phyloP scores from a whole-genome alignment of 2,888 invertebrate species.

The Metopia argyrocephala region DNA sequence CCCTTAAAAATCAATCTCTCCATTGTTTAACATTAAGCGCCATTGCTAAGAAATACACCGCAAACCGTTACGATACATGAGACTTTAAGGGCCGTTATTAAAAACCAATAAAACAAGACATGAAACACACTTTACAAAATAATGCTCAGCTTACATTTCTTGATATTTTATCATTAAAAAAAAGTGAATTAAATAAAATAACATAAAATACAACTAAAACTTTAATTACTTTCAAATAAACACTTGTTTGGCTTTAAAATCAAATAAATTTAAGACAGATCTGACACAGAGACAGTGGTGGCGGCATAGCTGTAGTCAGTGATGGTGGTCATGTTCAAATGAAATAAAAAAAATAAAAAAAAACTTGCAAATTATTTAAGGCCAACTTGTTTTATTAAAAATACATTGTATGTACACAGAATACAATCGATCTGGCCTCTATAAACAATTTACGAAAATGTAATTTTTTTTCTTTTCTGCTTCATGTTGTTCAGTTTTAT shows the following conservation, averaged over 20 bases:
- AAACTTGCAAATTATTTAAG: conserved; percentile 44
- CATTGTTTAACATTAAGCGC: conserved; percentile 34
- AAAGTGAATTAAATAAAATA: background rate
- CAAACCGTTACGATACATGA: conserved; percentile 51
- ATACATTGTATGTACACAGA: too few species aligned
- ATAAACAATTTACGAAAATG: too few species aligned
- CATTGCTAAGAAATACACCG: conserved; percentile 47
- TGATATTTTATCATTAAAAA: too few species aligned
- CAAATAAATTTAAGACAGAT: conserved; percentile 14
- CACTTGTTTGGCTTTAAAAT: conserved; percentile 61
- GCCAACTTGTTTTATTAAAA: too few species aligned
- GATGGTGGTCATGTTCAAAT: conserved; percentile 50
- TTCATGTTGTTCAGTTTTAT: too few species aligned
- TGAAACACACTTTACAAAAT: conserved; percentile 16
- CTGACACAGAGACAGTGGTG: conserved; percentile 18
- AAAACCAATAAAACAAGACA: conserved; percentile 50
- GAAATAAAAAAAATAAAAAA: conserved; percentile 51
- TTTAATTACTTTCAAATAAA: conserved; percentile 31
- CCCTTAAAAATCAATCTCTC: too few species aligned
- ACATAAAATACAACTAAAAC: conserved; percentile 2
- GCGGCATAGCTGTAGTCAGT: too few species aligned
- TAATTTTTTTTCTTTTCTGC: too few species aligned
- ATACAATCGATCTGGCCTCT: too few species aligned
- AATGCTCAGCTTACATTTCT: conserved; percentile 53
- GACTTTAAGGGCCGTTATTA: conserved; percentile 35